phyloP scores from a whole-genome alignment of 30 jellyfish, hydroid and myxozoan genomes.

The Turritopsis rubra region DNA sequence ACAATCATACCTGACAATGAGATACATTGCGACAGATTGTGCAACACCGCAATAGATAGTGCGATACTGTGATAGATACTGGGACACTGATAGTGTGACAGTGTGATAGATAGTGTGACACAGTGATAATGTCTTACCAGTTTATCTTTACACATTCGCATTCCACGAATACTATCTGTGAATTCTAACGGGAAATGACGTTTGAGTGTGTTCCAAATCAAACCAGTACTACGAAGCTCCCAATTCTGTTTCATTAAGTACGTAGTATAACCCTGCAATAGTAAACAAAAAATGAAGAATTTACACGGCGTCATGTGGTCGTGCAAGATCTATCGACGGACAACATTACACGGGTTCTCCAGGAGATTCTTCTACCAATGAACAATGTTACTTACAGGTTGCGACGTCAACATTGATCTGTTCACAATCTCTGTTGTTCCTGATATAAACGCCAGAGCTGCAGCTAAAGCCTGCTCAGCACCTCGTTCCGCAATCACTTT shows the following conservation, averaged over 20 bases:
- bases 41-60: too few species aligned
- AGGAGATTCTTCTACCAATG: too few species aligned
- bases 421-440: conserved; percentile 81
- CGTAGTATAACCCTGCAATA: conserved; percentile 63
- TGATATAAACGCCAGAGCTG: conserved; percentile 82
- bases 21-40: too few species aligned
- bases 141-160: conserved; percentile 79
- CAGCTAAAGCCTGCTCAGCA: conserved; percentile 72
- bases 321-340: too few species aligned
- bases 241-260: conserved; percentile 62
- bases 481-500: conserved; percentile 41
- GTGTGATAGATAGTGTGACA: not conserved
- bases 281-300: not conserved
- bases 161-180: conserved; percentile 57
- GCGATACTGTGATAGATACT: too few species aligned
- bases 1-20: too few species aligned
- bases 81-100: too few species aligned
- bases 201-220: conserved; percentile 69
- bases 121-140: conserved; percentile 38
- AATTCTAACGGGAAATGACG: conserved; percentile 40
- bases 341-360: too few species aligned
- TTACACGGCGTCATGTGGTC: too few species aligned
- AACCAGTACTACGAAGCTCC: conserved; percentile 84
- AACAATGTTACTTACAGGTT: conserved; percentile 24
- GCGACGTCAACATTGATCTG: conserved; percentile 59